A percentile compares a stretch with the other conserved stretches of the same genome.
phyloP scores from a whole-genome alignment of 2,797 vertebrate species.

The Diglossa cyanea region DNA sequence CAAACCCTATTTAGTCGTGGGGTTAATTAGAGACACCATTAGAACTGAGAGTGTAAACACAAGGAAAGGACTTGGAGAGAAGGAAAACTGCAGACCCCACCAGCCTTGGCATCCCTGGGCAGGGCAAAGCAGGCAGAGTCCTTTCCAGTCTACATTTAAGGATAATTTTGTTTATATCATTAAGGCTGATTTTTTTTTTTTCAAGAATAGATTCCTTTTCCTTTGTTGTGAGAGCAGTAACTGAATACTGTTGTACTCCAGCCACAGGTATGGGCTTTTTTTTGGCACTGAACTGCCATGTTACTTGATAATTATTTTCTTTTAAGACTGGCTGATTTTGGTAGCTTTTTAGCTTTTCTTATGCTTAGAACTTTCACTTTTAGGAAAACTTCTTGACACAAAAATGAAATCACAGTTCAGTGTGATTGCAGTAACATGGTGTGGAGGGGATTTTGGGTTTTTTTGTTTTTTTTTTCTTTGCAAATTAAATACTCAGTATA shows the following conservation, averaged over 20 bases:
- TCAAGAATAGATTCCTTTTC: neutral
- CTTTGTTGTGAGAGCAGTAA: neutral
- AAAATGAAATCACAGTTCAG: neutral
- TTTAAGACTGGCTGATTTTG: neutral
- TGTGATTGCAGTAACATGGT: neutral
- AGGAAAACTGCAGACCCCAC: neutral
- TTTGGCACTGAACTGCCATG: neutral
- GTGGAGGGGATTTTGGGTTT: neutral
- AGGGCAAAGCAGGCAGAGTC: neutral
- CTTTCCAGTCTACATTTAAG: neutral
- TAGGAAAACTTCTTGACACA: neutral
- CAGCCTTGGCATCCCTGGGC: neutral
- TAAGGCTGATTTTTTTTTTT: neutral
- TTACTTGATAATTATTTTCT: neutral
- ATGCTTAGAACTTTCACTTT: neutral
- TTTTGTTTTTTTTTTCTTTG: neutral
- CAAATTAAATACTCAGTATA: neutral
- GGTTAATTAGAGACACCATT: neutral
- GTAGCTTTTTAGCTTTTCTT: neutral
- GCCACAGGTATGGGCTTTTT: neutral
- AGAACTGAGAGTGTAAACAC: neutral
- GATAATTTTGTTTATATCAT: neutral
- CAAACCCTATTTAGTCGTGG: neutral
- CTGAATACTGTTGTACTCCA: neutral
- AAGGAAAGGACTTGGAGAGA: neutral